Conservation (phyloP, 2,888 invertebrate species). For the Lycocerus yunnanus region DNA sequence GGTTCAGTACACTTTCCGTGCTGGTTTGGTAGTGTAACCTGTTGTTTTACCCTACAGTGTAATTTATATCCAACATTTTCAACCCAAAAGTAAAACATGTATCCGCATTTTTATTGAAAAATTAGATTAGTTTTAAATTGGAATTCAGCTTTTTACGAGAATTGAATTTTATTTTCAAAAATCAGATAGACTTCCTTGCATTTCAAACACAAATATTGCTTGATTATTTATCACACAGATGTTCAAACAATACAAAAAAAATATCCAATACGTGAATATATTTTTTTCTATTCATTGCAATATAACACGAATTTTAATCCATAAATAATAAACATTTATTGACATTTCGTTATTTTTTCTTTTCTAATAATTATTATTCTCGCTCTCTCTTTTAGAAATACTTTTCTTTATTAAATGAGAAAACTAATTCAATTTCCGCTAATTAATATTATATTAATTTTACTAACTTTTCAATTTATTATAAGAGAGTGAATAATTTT, state of each 20-base stretch:
- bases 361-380: background rate
- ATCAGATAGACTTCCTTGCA: conserved; percentile 1
- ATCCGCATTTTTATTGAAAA: conserved; percentile 20
- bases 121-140: conserved; percentile 17
- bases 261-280: background rate
- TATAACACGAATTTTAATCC: background rate
- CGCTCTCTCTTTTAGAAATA: background rate
- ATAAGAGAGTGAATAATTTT: background rate
- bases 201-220: background rate
- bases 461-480: background rate
- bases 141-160: conserved; percentile 2
- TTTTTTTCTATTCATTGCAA: background rate
- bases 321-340: background rate
- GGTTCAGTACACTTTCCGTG: conserved; percentile 24
- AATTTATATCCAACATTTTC: conserved; percentile 22
- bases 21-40: conserved; percentile 22
- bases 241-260: background rate
- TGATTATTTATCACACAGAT: background rate
- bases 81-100: conserved; percentile 22
- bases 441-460: background rate
- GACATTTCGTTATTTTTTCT: background rate
- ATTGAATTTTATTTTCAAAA: conserved; percentile 1
- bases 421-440: background rate
- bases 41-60: conserved; percentile 25
- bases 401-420: background rate